Evolutionary conservation across 2,888 invertebrate species (phyloP).

Genomic region (Andrena fulva): DNA sequence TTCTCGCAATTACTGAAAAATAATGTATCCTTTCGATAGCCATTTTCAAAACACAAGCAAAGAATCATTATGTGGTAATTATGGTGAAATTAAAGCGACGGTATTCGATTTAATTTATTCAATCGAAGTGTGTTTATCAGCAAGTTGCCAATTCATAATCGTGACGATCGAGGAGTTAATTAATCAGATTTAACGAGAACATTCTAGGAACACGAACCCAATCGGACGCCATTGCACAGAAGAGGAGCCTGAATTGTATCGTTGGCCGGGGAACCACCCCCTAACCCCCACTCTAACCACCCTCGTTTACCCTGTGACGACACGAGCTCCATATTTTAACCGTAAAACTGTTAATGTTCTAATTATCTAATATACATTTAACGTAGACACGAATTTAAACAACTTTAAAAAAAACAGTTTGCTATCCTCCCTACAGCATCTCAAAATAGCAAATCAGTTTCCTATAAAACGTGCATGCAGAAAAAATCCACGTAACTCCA

Average conservation of each 20-base stretch:
- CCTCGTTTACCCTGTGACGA: constrained; percentile 40
- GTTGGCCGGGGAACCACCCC: constrained; percentile 63
- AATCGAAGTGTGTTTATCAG: neutral
- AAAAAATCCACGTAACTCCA: no score
- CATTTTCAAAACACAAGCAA: neutral
- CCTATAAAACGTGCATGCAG: no score
- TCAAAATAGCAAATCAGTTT: no score
- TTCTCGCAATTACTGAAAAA: neutral
- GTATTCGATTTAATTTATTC: neutral
- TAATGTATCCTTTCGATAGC: neutral
- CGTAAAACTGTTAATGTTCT: neutral
- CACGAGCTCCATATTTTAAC: constrained; percentile 39
- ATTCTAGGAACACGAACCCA: constrained; percentile 31
- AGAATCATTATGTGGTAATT: neutral
- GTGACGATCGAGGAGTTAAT: constrained; percentile 20
- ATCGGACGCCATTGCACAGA: constrained; percentile 66
- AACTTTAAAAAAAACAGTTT: neutral
- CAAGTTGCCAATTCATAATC: neutral
- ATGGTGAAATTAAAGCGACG: neutral
- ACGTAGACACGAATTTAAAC: neutral
- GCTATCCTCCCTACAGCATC: no score
- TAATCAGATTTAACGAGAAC: constrained; percentile 37
- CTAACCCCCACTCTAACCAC: constrained; percentile 62
- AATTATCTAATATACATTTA: neutral
- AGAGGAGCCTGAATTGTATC: constrained; percentile 57